Evolutionary conservation across 1,140 invertebrate species (phyloP).

Genomic region (Pomacea maculata): DNA sequence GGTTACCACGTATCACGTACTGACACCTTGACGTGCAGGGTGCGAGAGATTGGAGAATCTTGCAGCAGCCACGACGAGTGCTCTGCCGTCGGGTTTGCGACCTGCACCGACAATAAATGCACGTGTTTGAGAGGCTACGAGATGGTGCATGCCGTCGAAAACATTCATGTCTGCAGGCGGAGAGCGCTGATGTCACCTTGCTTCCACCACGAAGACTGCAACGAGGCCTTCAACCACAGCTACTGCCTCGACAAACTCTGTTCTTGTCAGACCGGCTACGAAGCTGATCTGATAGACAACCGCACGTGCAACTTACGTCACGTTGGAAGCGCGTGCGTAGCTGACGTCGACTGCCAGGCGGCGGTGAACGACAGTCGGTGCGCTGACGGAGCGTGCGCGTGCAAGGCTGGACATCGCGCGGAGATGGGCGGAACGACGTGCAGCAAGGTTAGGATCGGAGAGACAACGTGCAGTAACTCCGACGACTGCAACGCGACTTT

Average conservation of each 20-base stretch:
- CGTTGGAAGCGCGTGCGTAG: neutral
- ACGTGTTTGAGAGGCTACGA: too few relatives aligned
- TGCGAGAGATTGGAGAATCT: too few relatives aligned
- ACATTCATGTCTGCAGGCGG: slow-evolving; percentile 23
- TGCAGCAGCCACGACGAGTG: too few relatives aligned
- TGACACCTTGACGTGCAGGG: too few relatives aligned
- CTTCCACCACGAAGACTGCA: slow-evolving; percentile 13
- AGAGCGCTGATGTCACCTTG: slow-evolving; percentile 15
- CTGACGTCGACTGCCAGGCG: neutral
- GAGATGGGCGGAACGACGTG: slow-evolving; percentile 13
- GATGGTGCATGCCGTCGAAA: neutral
- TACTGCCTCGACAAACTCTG: neutral
- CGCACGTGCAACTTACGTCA: neutral
- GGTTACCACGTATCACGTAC: slow-evolving; percentile 21
- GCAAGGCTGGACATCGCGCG: slow-evolving; percentile 20
- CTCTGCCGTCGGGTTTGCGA: too few relatives aligned
- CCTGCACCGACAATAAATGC: too few relatives aligned
- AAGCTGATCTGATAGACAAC: neutral
- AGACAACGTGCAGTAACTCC: slow-evolving; percentile 25
- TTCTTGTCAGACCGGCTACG: neutral
- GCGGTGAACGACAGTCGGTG: slow-evolving; percentile 30
- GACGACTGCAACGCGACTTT: slow-evolving; percentile 35
- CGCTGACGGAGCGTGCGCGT: slow-evolving; percentile 13
- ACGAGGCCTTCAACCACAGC: neutral
- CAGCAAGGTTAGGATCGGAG: slow-evolving; percentile 21